phyloP scores from a whole-genome alignment of 92 coral and sea anemone species.

The Scolanthus callimorphus region DNA sequence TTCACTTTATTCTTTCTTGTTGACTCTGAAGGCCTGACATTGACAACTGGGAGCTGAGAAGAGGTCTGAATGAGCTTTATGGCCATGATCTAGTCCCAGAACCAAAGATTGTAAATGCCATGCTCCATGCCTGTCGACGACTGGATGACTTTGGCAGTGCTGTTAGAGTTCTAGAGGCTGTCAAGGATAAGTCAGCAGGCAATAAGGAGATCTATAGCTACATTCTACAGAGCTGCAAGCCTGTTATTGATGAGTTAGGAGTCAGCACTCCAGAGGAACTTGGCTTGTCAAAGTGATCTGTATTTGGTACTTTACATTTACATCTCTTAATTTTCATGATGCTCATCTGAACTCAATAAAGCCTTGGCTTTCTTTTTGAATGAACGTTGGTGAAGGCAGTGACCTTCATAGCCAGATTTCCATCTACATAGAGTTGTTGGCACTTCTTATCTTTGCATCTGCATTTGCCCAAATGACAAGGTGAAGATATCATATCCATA shows the following conservation, averaged over 20 bases:
- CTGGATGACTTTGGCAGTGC: conserved; percentile 77
- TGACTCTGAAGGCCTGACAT: conserved; percentile 56
- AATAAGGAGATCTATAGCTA: conserved; percentile 78
- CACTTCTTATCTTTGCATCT: no score
- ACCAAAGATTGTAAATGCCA: conserved; percentile 93
- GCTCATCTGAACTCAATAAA: no score
- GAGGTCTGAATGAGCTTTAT: conserved; percentile 87
- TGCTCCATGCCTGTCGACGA: conserved; percentile 92
- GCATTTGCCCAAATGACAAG: no score
- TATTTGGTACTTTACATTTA: no score
- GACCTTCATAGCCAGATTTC: no score
- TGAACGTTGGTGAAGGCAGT: no score
- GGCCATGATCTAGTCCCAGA: conserved; percentile 97
- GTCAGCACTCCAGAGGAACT: conserved; percentile 85
- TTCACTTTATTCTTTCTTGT: background rate
- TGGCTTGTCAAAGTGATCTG: conserved; percentile 64
- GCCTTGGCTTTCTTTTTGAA: no score
- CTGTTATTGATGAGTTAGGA: conserved; percentile 86
- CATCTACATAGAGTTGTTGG: no score
- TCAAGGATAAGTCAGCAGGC: conserved; percentile 78
- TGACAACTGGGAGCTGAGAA: conserved; percentile 91
- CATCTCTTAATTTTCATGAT: no score
- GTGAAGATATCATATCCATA: no score
- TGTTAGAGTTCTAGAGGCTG: conserved; percentile 72
- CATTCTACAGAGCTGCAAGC: conserved; percentile 77